phyloP scores from a whole-genome alignment of 2,888 invertebrate genomes.

The Arge pagana region DNA sequence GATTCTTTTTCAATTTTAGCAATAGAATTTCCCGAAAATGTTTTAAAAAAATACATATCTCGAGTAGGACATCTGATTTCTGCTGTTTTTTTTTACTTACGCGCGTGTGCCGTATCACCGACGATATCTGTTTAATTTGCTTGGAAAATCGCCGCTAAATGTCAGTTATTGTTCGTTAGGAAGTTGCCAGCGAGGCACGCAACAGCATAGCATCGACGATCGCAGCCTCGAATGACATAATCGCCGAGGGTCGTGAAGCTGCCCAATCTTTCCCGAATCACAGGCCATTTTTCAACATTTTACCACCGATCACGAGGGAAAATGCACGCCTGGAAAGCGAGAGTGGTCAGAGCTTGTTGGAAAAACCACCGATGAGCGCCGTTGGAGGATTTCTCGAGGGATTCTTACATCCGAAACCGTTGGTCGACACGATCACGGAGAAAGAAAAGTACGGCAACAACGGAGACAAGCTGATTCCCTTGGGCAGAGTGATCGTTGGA shows the following conservation, averaged over 20 bases:
- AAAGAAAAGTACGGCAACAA: slow-evolving; percentile 80
- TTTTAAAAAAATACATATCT: no score
- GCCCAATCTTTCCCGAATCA: slow-evolving; percentile 11
- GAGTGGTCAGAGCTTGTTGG: slow-evolving; percentile 41
- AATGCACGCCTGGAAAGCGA: slow-evolving; percentile 43
- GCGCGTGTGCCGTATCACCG: no score
- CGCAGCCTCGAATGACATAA: slow-evolving; percentile 35
- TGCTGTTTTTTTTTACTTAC: no score
- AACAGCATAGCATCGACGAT: slow-evolving; percentile 42
- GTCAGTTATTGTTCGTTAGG: slow-evolving; percentile 37
- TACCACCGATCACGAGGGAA: slow-evolving; percentile 37
- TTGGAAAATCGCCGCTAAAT: no score
- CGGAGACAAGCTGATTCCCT: slow-evolving; percentile 69
- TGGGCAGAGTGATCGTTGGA: slow-evolving; percentile 69
- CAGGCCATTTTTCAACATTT: slow-evolving; percentile 22
- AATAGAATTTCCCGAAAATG: no score
- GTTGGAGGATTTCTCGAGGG: slow-evolving; percentile 37
- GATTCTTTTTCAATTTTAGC: no score
- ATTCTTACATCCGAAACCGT: slow-evolving; percentile 65
- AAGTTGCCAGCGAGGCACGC: slow-evolving; percentile 40
- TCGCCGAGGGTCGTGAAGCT: slow-evolving; percentile 26
- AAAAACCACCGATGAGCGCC: slow-evolving; percentile 37
- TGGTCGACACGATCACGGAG: slow-evolving; percentile 76
- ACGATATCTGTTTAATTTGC: no score
- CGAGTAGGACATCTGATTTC: no score